Base-by-base conservation (phyloP, 2,113 vertebrate species). In the Narcine bancroftii region DNA sequence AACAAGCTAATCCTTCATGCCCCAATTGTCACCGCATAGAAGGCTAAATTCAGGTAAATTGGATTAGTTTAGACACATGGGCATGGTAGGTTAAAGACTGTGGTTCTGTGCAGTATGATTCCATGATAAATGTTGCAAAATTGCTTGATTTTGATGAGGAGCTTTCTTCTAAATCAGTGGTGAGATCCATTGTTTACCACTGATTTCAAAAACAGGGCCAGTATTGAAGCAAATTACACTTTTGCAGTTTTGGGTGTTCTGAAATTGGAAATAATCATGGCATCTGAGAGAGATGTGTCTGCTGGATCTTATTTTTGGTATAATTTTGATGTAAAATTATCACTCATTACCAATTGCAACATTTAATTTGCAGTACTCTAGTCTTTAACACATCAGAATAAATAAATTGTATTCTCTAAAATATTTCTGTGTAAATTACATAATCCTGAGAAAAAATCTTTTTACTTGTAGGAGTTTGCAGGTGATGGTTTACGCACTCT, bases 401-500 rank as follows among this genome's bases (percentile, higher is more conserved):
- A 66, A 50, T 92, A 47, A 60, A 7, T 56, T 75, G 36, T 92
- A 71, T 65, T 92, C 9, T 63, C 2, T 39, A 29, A 36, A 1
- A 9, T 42, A 13, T 69, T 92, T 71, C 17, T 71, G 19, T 71
- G 33, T 69, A 17, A 83, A 53, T 65, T 65, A 42, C 7, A 45
- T 56, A 29, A 45, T 24, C 36, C 65, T 50, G 1, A 75, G 47
- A 75, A 75, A 56, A 60, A 47, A 69, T 24, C 60, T 36, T 92
- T 92, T 75, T 79, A 45, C 92, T 94, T n/a, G 0, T 85, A 99
- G 98, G 97, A 97, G 87, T 99, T 97, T 95, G 98, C 98, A 24
- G 96, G 96, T 0, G 97, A 99, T 33, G 98, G 98, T 56, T 95
- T 99, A 87, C 97, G 97, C 72, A 99, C 98, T 0, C 95, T 99